Base-by-base conservation (phyloP, 2,113 vertebrate species). In the Coptodon bakossiorum region DNA sequence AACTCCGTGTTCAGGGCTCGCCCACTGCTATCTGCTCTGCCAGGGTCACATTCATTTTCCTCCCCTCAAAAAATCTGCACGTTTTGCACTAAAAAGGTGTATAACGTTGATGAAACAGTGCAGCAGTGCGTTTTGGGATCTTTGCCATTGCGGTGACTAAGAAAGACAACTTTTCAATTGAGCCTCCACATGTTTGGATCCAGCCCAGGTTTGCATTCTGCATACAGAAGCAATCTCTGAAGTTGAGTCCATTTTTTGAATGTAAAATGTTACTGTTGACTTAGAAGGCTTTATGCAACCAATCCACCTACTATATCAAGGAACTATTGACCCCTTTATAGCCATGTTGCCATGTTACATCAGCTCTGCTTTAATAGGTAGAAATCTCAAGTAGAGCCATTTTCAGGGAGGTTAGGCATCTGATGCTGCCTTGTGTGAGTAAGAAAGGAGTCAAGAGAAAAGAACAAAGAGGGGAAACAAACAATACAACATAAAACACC, bases 21-120 rank as follows among this genome's bases (percentile, higher is more conserved):
- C 95, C 92, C 94, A 95, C 93, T 80, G 86, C 90, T 95, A 95
- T 95, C 92, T 92, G 61, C 90, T 93, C 84, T 29, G 80, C 93
- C 90, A 91, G 93, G 94, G 95, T 95, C 95, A 95, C 94, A 95
- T 95, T 95, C 90, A 94, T 95, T 95, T 90, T 92, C 93, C 80
- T 87, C 86, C 89, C 45, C 34, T 89, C 90, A 90, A 92, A 93
- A 91, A 91, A 94, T 92, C 13, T 85, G 83, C 87, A 85, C 31
- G 7, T 83, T 91, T 93, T 86, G 85, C 92, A 88, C 87, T 61
- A 82, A 48, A 88, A 93, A 92, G 83, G 85, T 92, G 91, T 90
- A 73, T 17, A 85, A 90, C 27, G 11, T 78, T 84, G 87, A 93
- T 92, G 91, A 93, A 89, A 93, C 86, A 91, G 88, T 82, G 84